A percentile compares a stretch with the other conserved stretches of the same genome.
Evolutionary conservation across 2,113 vertebrate genomes (phyloP).

Genomic region (Dolichallabes microphthalmus): DNA sequence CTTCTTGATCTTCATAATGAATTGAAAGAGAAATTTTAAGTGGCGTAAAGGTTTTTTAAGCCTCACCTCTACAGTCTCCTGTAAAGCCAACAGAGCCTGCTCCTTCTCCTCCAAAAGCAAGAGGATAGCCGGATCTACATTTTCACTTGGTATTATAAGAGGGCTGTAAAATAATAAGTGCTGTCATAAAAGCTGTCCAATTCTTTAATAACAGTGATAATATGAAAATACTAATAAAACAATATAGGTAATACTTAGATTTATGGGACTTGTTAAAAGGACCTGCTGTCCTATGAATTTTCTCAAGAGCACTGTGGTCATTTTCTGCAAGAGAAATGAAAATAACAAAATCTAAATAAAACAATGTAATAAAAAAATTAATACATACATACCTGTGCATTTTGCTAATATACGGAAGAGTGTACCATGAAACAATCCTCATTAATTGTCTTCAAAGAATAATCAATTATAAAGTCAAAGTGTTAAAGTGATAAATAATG

Average conservation of each 20-base stretch:
- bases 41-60: not conserved
- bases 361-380: too few relatives aligned
- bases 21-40: not conserved
- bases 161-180: slow-evolving; percentile 16
- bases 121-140: slow-evolving; percentile 63
- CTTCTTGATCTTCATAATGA: not conserved
- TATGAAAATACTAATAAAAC: not conserved
- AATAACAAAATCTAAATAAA: too few relatives aligned
- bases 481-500: not conserved
- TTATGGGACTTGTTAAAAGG: slow-evolving; percentile 35
- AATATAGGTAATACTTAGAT: slow-evolving; percentile 11
- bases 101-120: slow-evolving; percentile 75
- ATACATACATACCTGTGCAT: too few relatives aligned
- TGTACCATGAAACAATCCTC: not conserved
- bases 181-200: not conserved
- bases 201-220: not conserved
- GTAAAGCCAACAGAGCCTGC: slow-evolving; percentile 66
- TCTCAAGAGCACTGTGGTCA: not conserved
- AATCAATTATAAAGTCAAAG: not conserved
- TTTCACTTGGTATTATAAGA: slow-evolving; percentile 45
- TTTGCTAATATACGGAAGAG: not conserved
- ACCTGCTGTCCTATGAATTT: not conserved
- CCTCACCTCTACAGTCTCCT: slow-evolving; percentile 76
- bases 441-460: not conserved
- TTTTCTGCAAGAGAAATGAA: slow-evolving; percentile 35